Base-by-base conservation (phyloP, 2,888 invertebrate genomes). In the Erannis defoliaria region DNA sequence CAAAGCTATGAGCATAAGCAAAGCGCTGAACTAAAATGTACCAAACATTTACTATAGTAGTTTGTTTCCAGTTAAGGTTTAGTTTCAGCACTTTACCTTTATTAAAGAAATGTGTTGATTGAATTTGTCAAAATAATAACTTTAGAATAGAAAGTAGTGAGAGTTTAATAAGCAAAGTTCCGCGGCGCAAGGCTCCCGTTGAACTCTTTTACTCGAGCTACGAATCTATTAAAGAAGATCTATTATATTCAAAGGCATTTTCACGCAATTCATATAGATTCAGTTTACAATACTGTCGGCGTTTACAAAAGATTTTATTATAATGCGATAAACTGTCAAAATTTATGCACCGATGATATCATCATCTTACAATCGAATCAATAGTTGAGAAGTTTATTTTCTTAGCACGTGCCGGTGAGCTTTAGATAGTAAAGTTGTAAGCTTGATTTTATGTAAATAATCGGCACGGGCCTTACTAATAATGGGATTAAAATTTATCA, bases 401-500 rank as follows among this genome's bases (percentile, higher is more conserved):
- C 59, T 51, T 55, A 53, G 37, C 64, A 55, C 64, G 59, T 43
- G 64, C 51, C 46, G 55, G 67, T 62, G 14, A 26, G 38, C 49
- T 66, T 62, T 72, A 68, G 64, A 73, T 68, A 73, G 60, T 64
- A 26, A 46, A 55, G 50, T 38, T 61, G 60, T 66, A 72, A 75
- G 68, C 70, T 71, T 63, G 66, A 77, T 76, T 76, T 82, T 80
- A 86, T 86, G 84, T 77, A 70, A 86, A 84, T 85, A 60, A 46
- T 62, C 57, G 66, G 74, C 82, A 78, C 81, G 78, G 63, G 81
- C 64, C 67, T 56, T 57, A 56, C 65, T 46, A 63, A 64, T 55
- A 62, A 67, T 60, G 68, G 59, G 55, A 62, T 51, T 51, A 33
- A 62, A 56, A 42, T 62, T 50, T 57, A 64, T 75, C 73, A 72